Conservation (phyloP, 1,140 invertebrate genomes). For the Drosophila grimshawi region DNA sequence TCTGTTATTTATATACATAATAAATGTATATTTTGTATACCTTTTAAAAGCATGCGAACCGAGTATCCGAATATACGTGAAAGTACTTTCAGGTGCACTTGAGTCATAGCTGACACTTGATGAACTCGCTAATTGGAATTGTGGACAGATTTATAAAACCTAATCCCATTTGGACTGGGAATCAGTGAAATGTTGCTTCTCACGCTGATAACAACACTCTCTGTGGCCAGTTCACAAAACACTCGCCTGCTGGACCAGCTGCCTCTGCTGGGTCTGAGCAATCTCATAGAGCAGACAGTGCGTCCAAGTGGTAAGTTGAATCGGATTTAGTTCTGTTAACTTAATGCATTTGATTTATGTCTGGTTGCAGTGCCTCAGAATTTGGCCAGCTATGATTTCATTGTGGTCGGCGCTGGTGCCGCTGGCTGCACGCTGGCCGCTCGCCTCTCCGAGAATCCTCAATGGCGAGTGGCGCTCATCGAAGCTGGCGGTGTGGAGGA, state of each 20-base stretch:
- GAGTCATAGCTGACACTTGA: conserved; percentile 1
- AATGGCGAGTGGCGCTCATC: conserved; percentile 87
- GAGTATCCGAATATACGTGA: background rate
- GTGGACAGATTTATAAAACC: conserved; percentile 20
- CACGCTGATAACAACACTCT: conserved; percentile 23
- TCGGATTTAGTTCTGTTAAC: background rate
- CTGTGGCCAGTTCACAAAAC: background rate
- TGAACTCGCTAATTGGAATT: background rate
- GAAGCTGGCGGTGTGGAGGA: conserved; percentile 89
- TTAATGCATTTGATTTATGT: background rate
- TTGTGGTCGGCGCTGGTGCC: conserved; percentile 95
- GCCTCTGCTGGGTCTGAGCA: conserved; percentile 58
- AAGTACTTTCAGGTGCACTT: background rate
- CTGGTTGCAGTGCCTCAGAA: conserved; percentile 55
- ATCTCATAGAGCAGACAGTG: conserved; percentile 52
- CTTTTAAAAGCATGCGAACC: background rate
- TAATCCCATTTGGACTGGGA: background rate
- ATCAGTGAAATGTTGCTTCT: conserved; percentile 38
- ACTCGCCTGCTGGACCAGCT: conserved; percentile 49
- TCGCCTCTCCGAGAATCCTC: conserved; percentile 86
- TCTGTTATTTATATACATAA: too few species aligned
- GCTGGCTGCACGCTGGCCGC: conserved; percentile 93
- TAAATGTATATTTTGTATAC: background rate
- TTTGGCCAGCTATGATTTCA: conserved; percentile 89
- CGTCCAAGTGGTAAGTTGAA: conserved; percentile 54